Evolutionary conservation across 2,113 vertebrate genomes (phyloP), one percentile per base, ranked within the genome.

Genomic region (Dissostichus mawsoni): DNA sequence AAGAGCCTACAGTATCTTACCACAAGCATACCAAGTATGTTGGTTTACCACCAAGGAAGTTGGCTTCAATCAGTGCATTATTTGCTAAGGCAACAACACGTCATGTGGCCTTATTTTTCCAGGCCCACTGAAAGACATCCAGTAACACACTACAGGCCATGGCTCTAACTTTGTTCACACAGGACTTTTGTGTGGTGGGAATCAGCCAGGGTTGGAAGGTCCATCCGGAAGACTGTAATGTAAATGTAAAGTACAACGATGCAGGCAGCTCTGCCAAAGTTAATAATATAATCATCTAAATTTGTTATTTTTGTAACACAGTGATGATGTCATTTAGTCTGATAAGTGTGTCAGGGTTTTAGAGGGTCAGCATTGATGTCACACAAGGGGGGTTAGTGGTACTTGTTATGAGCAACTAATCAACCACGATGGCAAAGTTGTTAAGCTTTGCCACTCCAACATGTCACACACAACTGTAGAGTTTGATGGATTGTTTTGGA

Each of bases 11-110:
- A 29, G 29, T 29, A 81, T 83, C 66, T 71, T 50, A 88, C 70
- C 77, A 78, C 59, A 84, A 80, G 89, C 81, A 93, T 88, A 91
- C 87, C 84, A 89, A 92, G 72, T 84, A 66, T 80, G 83, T 74
- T 76, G 76, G 81, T 75, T 86, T 75, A 72, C n/a, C 69, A 75
- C 66, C 64, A 72, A 82, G 84, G 79, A 80, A 78, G 62, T 66
- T 69, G 81, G 73, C 56, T 67, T 61, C 17, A 72, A 64, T 82
- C 69, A 8, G 53, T 53, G 57, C 63, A 75, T 70, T 75, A 57
- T 88, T 86, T 88, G 78, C 73, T 76, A 69, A 85, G 76, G 76
- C 79, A 89, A 84, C 84, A 82, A 79, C 84, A 88, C 53, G 65
- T 85, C 78, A 87, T 16, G 79, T 80, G 76, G 53, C 67, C 81